Evolutionary conservation across 2,888 invertebrate genomes (phyloP), one percentile per base, ranked within the genome.

Genomic region (Agrochola litura): DNA sequence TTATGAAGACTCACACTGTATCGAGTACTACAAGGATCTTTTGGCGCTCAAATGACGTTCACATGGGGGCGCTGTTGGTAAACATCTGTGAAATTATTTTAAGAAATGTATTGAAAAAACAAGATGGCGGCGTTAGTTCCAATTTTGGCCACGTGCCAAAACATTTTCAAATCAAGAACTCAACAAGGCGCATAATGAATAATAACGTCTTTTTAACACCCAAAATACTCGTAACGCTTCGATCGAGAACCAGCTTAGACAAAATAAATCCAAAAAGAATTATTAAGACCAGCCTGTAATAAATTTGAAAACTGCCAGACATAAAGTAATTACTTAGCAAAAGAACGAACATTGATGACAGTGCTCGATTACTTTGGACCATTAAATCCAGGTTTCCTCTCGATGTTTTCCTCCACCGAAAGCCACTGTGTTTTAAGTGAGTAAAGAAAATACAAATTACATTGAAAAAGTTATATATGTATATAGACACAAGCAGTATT

Each of bases 281-380:
- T 46, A 69, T 77, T 77, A 54, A 56, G 61, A 79, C 46, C 72
- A 56, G 60, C 60, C 19, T 10, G 72, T 46, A 56, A 77, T 77
- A 72, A 80, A 77, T 77, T 79, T 41, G 63, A 63, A 77, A 77
- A 77, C 25, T 63, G 77, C 56, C 63, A 56, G 14, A 30, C 61
- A 80, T 64, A 72, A 77, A 80, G 77, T 77, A 77, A 80, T 77
- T 77, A 80, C 80, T 77, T 77, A 80, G 56, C 49, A 63, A 56
- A 72, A 14, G 37, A 56, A 80, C 37, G 61, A 22, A 19, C 80
- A 80, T 49, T 80, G 80, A 80, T 77, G 80, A 80, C 80, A 72
- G 22, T 56, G 73, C 73, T 72, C 73, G 73, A 77, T 80, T 80
- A 80, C 73, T 72, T 80, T 77, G 72, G 72, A 54, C 72, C 41